Conservation (phyloP, 2,797 vertebrate species). For the Onychomys leucogaster region DNA sequence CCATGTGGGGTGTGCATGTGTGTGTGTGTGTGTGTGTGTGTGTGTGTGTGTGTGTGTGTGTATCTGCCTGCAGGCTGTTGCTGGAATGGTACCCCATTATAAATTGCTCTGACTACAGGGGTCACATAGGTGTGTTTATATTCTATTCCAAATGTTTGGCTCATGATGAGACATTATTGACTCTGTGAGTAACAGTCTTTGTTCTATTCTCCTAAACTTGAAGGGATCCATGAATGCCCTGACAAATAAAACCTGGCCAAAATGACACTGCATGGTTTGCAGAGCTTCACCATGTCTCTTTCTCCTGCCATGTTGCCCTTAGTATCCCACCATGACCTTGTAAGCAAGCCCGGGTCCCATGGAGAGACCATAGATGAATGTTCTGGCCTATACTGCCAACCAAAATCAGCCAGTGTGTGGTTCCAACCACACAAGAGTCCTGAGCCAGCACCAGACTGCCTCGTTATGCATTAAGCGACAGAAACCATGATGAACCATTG, state of each 20-base stretch:
- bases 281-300: neutral
- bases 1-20: neutral
- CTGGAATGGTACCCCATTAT: neutral
- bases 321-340: neutral
- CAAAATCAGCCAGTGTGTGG: neutral
- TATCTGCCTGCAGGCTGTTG: neutral
- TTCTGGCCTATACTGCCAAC: neutral
- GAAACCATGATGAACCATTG: neutral
- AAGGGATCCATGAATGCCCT: neutral
- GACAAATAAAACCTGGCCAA: neutral
- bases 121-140: neutral
- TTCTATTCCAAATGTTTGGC: neutral
- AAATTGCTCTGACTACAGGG: neutral
- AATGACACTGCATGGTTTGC: neutral
- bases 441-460: neutral
- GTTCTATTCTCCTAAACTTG: neutral
- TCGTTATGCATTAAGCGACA: no score
- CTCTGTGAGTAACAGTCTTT: neutral
- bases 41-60: neutral
- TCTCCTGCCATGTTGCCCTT: neutral
- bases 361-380: neutral
- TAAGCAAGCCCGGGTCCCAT: neutral
- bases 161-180: neutral
- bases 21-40: neutral
- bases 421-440: neutral